These are phyloP conservation scores for Athalia rosae DNA, from an alignment of 2,888 invertebrate species.

Conservation along the genomic window DNA sequence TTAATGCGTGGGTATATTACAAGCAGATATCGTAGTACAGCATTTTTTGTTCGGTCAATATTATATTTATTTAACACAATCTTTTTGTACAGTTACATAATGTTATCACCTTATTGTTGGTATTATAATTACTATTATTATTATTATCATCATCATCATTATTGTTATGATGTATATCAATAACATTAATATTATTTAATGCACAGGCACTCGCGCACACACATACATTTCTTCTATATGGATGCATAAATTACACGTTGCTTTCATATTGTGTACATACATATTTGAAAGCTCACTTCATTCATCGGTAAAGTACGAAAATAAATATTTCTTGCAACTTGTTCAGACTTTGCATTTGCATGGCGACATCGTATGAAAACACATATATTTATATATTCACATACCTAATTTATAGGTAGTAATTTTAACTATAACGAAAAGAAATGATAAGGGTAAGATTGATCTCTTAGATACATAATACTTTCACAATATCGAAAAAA, in stretches of 20 bases:
- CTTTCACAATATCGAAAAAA: too few relatives aligned
- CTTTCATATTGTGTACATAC: too few relatives aligned
- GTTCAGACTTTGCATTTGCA: conserved; percentile 13
- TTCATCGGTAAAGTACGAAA: conserved; percentile 8
- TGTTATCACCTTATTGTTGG: conserved; percentile 1
- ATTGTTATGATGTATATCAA: neutral
- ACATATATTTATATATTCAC: too few relatives aligned
- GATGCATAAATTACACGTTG: neutral
- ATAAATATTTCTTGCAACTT: conserved; percentile 16
- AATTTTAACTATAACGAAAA: too few relatives aligned
- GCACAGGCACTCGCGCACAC: neutral
- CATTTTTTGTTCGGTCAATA: neutral
- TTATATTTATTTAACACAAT: conserved; percentile 35
- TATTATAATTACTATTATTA: neutral
- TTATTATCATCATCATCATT: too few relatives aligned
- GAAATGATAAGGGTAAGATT: too few relatives aligned
- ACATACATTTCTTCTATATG: neutral
- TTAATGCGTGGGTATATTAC: conserved; percentile 20
- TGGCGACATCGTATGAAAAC: neutral
- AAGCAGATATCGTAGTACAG: too few relatives aligned
- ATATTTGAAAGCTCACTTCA: too few relatives aligned
- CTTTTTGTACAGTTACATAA: conserved; percentile 34
- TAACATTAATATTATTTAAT: neutral
- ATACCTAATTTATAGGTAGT: too few relatives aligned
- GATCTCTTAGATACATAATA: too few relatives aligned